Percentiles rank a stretch among this genome's conserved stretches.
phyloP scores from a whole-genome alignment of 2,113 vertebrate species.

The Colius striatus region DNA sequence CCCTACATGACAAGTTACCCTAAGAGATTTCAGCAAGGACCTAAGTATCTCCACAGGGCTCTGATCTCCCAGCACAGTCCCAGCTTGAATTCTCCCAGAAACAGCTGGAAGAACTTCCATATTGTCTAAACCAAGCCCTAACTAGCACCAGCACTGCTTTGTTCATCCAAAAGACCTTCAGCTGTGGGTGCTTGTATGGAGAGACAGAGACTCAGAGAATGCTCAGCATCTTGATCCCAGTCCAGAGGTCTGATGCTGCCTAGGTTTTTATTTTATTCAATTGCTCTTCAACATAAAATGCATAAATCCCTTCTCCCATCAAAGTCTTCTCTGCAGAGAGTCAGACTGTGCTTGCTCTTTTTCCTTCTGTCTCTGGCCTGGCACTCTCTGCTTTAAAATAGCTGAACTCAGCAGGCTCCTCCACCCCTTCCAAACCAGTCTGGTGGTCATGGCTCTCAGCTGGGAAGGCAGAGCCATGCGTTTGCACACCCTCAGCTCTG shows the following conservation, averaged over 20 bases:
- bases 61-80: neutral
- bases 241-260: neutral
- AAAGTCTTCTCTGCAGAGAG: neutral
- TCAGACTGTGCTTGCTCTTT: neutral
- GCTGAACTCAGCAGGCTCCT: constrained; percentile 48
- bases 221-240: neutral
- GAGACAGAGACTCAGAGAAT: neutral
- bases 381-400: constrained; percentile 1
- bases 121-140: constrained; percentile 28
- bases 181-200: neutral
- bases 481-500: neutral
- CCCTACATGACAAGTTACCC: neutral
- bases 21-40: neutral
- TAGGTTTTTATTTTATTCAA: neutral
- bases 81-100: neutral
- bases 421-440: constrained; percentile 1
- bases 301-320: neutral
- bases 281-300: neutral
- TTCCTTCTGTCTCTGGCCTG: neutral
- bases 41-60: neutral
- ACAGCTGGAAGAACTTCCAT: constrained; percentile 50
- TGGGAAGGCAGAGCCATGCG: neutral
- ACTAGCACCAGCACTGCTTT: constrained; percentile 30
- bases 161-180: constrained; percentile 32
- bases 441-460: constrained; percentile 21